A percentile compares a stretch with the other conserved stretches of the same genome.
phyloP scores from a whole-genome alignment of 2,888 invertebrate species.

The Amblyjoppa proteus region DNA sequence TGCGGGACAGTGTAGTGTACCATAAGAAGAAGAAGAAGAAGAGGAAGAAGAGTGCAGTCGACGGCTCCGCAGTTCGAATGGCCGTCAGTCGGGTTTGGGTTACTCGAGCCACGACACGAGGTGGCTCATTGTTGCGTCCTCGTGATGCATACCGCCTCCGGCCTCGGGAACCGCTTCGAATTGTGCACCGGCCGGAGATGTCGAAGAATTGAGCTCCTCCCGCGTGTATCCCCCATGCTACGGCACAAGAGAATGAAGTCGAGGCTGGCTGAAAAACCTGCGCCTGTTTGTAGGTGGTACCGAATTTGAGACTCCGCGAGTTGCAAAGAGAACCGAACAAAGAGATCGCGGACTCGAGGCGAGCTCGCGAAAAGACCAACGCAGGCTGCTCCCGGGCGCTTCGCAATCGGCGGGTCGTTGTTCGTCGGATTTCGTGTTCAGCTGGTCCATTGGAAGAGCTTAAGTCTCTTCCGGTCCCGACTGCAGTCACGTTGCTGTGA shows the following conservation, averaged over 20 bases:
- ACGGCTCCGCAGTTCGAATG: conserved; percentile 56
- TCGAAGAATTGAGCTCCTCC: conserved; percentile 50
- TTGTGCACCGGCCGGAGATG: conserved; percentile 30
- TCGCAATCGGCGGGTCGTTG: not conserved
- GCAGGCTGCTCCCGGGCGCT: not conserved
- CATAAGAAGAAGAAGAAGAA: conserved; percentile 12
- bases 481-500: not conserved
- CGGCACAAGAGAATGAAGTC: conserved; percentile 50
- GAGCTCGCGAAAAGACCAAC: conserved; percentile 64
- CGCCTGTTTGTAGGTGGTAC: conserved; percentile 68
- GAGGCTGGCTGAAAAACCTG: conserved; percentile 61
- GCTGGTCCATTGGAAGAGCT: not conserved
- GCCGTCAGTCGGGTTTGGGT: conserved; percentile 67
- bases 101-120: conserved; percentile 71
- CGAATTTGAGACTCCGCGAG: conserved; percentile 66
- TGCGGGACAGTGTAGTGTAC: conserved; percentile 40
- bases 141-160: conserved; percentile 33
- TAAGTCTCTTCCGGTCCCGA: not conserved
- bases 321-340: conserved; percentile 50
- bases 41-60: conserved; percentile 47
- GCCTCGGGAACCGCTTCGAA: conserved; percentile 40
- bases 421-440: not conserved
- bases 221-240: conserved; percentile 15
- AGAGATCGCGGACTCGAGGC: conserved; percentile 41
- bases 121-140: conserved; percentile 71